Percentiles rank a stretch among this genome's conserved stretches.
Conservation (phyloP, 2,797 vertebrate genomes). For the Oceanodroma leucorhoa region DNA sequence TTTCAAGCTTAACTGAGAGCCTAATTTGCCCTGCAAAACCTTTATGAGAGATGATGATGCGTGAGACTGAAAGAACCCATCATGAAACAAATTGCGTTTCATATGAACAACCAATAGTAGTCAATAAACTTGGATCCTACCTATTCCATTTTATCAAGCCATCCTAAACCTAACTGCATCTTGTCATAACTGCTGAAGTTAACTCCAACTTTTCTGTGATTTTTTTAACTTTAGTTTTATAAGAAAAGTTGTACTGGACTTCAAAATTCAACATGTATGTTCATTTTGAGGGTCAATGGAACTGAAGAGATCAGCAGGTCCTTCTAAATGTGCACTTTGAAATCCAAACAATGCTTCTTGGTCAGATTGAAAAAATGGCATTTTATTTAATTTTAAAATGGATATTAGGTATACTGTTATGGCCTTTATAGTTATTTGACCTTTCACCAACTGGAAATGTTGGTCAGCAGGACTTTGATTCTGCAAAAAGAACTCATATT, state of each 20-base stretch:
- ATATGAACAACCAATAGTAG: neutral
- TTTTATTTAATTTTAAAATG: neutral
- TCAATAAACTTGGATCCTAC: neutral
- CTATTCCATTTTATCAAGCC: neutral
- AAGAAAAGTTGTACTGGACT: neutral
- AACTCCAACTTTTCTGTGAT: neutral
- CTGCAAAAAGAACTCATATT: neutral
- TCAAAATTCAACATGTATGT: neutral
- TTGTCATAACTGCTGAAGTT: neutral
- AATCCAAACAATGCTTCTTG: neutral
- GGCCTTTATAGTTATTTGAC: neutral
- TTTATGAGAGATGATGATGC: neutral
- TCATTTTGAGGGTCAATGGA: neutral
- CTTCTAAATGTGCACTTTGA: neutral
- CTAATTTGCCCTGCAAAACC: constrained; percentile 11
- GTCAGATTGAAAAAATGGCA: neutral
- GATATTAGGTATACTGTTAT: neutral
- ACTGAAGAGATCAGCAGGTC: neutral
- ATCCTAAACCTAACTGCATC: neutral
- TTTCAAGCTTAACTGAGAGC: constrained; percentile 6
- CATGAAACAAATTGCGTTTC: neutral
- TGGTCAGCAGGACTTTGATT: neutral
- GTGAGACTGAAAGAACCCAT: neutral
- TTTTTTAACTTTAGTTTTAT: neutral
- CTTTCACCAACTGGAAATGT: neutral